These are phyloP conservation scores for Alethe diademata DNA, from an alignment of 2,113 vertebrate genomes.

Conservation along the genomic window DNA sequence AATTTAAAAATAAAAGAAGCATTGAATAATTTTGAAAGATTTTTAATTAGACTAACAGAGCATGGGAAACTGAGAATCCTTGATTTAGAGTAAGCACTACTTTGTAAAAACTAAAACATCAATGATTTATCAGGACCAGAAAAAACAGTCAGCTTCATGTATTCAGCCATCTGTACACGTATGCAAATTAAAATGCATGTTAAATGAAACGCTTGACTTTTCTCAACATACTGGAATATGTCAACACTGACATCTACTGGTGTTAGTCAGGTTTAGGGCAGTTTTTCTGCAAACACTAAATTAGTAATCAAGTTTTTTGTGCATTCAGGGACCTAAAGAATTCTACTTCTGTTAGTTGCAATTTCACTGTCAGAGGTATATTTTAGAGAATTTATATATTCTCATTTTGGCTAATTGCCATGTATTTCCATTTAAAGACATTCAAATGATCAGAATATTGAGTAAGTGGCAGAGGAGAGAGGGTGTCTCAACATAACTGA, in stretches of 20 bases:
- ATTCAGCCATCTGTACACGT: background rate
- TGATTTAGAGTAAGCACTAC: background rate
- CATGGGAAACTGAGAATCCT: background rate
- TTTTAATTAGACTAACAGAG: background rate
- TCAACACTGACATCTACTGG: constrained; percentile 81
- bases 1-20: background rate
- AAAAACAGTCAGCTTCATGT: background rate
- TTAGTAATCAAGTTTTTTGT: background rate
- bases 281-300: background rate
- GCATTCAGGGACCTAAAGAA: background rate
- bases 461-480: background rate
- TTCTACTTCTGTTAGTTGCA: background rate
- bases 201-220: background rate
- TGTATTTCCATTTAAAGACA: background rate
- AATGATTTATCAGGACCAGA: background rate
- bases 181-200: background rate
- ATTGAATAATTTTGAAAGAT: background rate
- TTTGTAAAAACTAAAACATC: background rate
- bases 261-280: background rate
- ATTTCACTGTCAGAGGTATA: background rate
- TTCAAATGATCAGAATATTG: background rate
- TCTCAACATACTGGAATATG: background rate
- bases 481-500: background rate
- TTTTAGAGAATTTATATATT: background rate
- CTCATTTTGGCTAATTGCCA: background rate